These are phyloP conservation scores for Trichogramma pretiosum DNA, from an alignment of 1,140 invertebrate species.

Conservation along the genomic window DNA sequence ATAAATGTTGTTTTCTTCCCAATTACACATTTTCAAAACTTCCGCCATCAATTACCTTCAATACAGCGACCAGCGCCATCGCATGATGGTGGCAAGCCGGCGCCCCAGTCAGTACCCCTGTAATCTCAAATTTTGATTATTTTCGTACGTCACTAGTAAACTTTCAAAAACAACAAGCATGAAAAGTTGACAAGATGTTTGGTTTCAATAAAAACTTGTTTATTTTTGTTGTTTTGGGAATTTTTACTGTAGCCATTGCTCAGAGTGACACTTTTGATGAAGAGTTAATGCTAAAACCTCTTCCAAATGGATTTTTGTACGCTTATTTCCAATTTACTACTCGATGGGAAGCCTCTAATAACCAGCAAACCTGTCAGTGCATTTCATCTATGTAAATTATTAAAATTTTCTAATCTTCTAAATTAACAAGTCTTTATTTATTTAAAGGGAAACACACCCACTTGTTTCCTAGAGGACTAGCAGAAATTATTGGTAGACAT, in stretches of 20 bases:
- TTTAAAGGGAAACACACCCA: slow-evolving; percentile 69
- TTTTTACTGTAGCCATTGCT: slow-evolving; percentile 15
- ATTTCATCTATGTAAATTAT: not conserved
- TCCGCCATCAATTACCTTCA: too few relatives aligned
- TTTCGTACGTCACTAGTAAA: too few relatives aligned
- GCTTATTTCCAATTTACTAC: slow-evolving; percentile 81
- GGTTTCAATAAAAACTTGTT: not conserved
- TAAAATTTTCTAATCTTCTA: not conserved
- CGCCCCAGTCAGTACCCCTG: too few relatives aligned
- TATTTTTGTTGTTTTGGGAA: slow-evolving; percentile 10
- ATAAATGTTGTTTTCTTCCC: too few relatives aligned
- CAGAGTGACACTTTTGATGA: slow-evolving; percentile 64
- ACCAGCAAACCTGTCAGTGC: slow-evolving; percentile 50
- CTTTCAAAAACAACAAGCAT: too few relatives aligned
- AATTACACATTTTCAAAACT: too few relatives aligned
- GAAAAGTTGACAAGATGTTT: too few relatives aligned
- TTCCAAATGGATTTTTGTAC: slow-evolving; percentile 69
- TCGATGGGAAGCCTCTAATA: slow-evolving; percentile 54
- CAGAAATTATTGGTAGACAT: slow-evolving; percentile 80
- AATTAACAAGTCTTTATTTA: slow-evolving; percentile 18
- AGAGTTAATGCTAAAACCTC: slow-evolving; percentile 70
- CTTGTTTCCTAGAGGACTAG: slow-evolving; percentile 81
- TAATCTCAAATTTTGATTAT: too few relatives aligned
- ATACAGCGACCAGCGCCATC: too few relatives aligned
- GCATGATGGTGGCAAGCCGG: too few relatives aligned